Percentiles rank a stretch among this genome's conserved stretches.
Conservation (phyloP, 2,113 vertebrate genomes). For the Hassar affinis region DNA sequence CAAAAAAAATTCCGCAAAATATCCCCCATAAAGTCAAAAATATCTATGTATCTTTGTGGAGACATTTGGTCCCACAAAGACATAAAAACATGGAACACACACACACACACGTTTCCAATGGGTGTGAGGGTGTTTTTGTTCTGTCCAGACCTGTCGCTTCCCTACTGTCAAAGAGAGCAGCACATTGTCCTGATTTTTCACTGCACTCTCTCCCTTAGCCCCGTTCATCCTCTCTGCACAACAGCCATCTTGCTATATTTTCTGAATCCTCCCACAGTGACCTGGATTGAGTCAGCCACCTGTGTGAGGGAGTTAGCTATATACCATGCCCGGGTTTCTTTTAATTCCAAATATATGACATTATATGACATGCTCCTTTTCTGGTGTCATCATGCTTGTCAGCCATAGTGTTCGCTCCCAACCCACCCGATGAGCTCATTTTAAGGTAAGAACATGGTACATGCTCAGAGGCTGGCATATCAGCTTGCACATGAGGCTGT, state of each 20-base stretch:
- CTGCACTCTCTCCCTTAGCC: conserved; percentile 3
- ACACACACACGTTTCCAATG: conserved; percentile 10
- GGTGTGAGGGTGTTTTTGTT: conserved; percentile 39
- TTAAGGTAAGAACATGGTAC: neutral
- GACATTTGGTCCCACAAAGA: too few species aligned
- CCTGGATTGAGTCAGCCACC: conserved; percentile 48
- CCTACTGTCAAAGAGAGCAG: conserved; percentile 2
- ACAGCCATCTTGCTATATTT: conserved; percentile 32
- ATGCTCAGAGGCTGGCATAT: neutral
- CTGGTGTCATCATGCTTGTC: conserved; percentile 15
- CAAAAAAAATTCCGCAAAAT: too few species aligned
- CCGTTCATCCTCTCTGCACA: conserved; percentile 25
- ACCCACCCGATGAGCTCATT: conserved; percentile 3
- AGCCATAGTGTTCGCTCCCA: neutral
- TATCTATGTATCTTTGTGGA: too few species aligned
- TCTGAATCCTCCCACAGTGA: conserved; percentile 31
- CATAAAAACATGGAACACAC: neutral
- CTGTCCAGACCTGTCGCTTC: conserved; percentile 1
- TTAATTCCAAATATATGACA: conserved; percentile 19
- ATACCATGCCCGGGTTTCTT: neutral
- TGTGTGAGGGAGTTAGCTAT: conserved; percentile 32
- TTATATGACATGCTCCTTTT: conserved; percentile 10
- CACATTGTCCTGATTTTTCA: conserved; percentile 4
- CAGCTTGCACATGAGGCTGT: neutral
- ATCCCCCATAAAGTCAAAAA: too few species aligned